Base-by-base conservation (phyloP, 2,888 invertebrate genomes). In the Ceratothoa steindachneri region DNA sequence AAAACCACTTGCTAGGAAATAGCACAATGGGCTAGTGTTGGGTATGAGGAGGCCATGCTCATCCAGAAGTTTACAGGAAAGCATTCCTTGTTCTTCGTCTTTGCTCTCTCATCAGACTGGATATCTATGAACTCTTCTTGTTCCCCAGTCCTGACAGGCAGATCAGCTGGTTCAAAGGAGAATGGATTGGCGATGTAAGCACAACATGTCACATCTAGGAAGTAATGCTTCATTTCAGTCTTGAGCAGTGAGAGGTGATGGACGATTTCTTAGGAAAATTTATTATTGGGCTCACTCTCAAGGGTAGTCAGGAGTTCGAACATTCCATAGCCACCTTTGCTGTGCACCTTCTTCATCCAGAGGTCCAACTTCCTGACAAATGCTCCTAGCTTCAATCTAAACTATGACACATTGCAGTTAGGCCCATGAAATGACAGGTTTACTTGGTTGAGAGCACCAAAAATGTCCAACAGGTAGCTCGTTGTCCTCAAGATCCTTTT, bases 151-250 rank as follows among this genome's bases (percentile, higher is more conserved):
- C 5, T 22, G 3, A 67, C 29, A 67, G 31, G 30, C 67, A 67
- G 67, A 67, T 67, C 27, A 31, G 64, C 64, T 64, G 70, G 60
- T 15, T 30, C 60, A 60, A 70, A 30, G 64, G 31, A 70, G 64
- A 70, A 70, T 22, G 29, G 60, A 70, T 70, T 70, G 70, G 70
- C 19, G 70, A 70, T 30, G 70, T 70, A 30, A 31, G 70, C 31
- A 70, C 30, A 53, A 71, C 64, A 70, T 70, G 60, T 64, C 30
- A 70, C 69, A 27, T 69, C 70, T n/a, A 64, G 70, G 28, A 70
- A 70, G 60, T 64, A 60, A 70, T 70, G 67, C 67, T 67, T 67
- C 67, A 29, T 12, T 67, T 67, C 67, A 30, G 27, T 67, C 30
- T 67, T 29, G n/a, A n/a, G n/a, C n/a, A n/a, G n/a, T n/a, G n/a